Conservation (phyloP, 2,113 vertebrate genomes). For the Dromiciops gliroides region DNA sequence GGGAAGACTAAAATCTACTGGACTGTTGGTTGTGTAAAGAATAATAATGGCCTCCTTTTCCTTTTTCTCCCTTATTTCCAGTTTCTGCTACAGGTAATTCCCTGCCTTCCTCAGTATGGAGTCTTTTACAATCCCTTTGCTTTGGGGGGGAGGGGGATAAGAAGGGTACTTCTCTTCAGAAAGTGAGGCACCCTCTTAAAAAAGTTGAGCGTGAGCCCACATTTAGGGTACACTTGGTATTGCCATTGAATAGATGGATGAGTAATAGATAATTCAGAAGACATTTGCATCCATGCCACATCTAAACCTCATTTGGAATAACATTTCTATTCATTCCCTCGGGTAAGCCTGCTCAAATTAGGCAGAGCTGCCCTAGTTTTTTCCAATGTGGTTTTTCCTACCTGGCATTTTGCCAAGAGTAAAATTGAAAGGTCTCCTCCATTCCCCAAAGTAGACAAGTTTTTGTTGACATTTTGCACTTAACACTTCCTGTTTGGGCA, state of each 20-base stretch:
- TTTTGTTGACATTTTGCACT: background rate
- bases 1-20: background rate
- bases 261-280: conserved; percentile 2
- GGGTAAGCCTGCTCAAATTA: background rate
- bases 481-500: background rate
- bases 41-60: background rate
- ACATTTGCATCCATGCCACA: background rate
- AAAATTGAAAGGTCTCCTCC: background rate
- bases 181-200: background rate
- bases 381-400: conserved; percentile 14
- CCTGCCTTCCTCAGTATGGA: background rate
- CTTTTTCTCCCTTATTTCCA: background rate
- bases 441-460: background rate
- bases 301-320: conserved; percentile 26
- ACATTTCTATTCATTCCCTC: background rate
- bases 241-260: background rate
- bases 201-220: background rate
- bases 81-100: background rate
- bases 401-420: conserved; percentile 10
- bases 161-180: background rate
- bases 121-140: background rate
- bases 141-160: background rate
- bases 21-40: background rate
- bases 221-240: background rate
- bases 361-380: background rate